Evolutionary conservation across 1,140 invertebrate genomes (phyloP).

Genomic region (Vanessa tameamea): DNA sequence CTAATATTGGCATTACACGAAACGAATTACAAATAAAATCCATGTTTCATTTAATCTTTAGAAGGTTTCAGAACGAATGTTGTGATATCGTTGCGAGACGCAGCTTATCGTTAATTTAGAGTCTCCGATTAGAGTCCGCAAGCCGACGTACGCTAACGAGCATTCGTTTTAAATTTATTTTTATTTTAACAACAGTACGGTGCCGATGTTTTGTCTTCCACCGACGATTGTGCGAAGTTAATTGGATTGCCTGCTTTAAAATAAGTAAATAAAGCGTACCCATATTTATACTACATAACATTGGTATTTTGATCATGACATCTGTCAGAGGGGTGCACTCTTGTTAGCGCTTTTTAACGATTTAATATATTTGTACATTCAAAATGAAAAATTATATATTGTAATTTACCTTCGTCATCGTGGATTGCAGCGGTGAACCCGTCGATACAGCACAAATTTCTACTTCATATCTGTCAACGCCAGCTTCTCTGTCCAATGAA

Average conservation of each 20-base stretch:
- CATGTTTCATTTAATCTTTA: conserved; percentile 70
- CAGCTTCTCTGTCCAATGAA: conserved; percentile 91
- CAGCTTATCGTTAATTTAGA: conserved; percentile 78
- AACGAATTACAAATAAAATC: conserved; percentile 66
- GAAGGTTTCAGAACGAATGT: conserved; percentile 73
- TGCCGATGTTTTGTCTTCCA: conserved; percentile 71
- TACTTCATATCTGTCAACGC: conserved; percentile 89
- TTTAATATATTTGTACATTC: conserved; percentile 5
- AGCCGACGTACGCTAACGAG: conserved; percentile 76
- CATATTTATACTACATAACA: conserved; percentile 32
- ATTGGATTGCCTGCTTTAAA: conserved; percentile 66
- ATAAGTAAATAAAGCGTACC: conserved; percentile 41
- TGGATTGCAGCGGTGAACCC: conserved; percentile 84
- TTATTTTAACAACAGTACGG: conserved; percentile 72
- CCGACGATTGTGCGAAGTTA: conserved; percentile 69
- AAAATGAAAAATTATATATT: conserved; percentile 20
- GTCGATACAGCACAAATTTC: conserved; percentile 91
- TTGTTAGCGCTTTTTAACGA: conserved; percentile 1
- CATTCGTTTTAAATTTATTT: conserved; percentile 73
- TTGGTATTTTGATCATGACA: conserved; percentile 30
- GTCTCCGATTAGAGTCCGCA: conserved; percentile 72
- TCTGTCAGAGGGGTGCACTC: conserved; percentile 19
- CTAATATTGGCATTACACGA: conserved; percentile 22
- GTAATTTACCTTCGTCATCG: conserved; percentile 89
- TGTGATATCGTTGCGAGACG: conserved; percentile 70